phyloP scores from a whole-genome alignment of 1,140 invertebrate genomes.

The Magallana angulata region DNA sequence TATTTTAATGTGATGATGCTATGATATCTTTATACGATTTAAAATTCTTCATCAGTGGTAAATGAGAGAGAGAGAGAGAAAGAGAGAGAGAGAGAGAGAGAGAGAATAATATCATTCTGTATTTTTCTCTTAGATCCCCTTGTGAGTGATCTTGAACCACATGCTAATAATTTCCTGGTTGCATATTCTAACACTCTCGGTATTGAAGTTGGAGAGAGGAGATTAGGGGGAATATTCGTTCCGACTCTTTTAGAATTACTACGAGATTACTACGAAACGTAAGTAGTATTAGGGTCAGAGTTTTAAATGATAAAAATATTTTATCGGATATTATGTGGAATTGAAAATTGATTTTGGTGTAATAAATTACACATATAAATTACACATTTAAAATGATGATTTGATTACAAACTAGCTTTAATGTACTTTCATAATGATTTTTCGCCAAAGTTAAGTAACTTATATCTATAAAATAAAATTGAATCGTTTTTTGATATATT shows the following conservation, averaged over 20 bases:
- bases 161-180: slow-evolving; percentile 19
- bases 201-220: slow-evolving; percentile 5
- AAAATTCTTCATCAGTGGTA: too few species aligned
- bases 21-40: too few species aligned
- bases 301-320: too few species aligned
- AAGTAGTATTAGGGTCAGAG: neutral
- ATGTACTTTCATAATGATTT: too few species aligned
- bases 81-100: slow-evolving; percentile 26
- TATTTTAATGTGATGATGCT: too few species aligned
- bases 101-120: neutral
- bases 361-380: too few species aligned
- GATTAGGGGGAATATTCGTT: neutral
- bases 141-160: neutral
- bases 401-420: too few species aligned
- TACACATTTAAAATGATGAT: too few species aligned
- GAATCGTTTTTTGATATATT: neutral
- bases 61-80: neutral
- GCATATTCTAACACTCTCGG: neutral
- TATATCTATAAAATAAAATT: neutral
- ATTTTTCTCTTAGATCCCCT: neutral
- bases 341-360: too few species aligned
- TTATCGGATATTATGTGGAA: too few species aligned
- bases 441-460: too few species aligned
- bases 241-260: neutral
- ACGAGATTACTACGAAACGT: neutral